Evolutionary conservation across 1,140 invertebrate genomes (phyloP), one percentile per base, ranked within the genome.

Genomic region (Microplitis demolitor): DNA sequence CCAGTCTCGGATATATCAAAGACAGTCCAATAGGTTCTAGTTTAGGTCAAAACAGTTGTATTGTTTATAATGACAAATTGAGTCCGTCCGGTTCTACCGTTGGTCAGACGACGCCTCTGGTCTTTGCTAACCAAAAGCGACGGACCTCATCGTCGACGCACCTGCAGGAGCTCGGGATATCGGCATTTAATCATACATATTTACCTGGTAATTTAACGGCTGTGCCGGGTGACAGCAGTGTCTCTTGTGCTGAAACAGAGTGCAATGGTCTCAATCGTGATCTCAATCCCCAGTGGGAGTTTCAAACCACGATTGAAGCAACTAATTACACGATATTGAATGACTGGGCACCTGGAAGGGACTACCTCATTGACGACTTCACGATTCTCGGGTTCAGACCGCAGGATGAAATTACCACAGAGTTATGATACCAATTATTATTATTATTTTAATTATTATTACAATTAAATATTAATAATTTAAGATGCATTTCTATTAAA

Each of bases 341-440:
- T 1, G 90, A 92, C 62, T 91, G 91, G 83, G 88, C 90, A 78
- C 89, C 91, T 5, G 90, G 80, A 83, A 88, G 85, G 77, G 91
- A 91, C 53, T 92, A 91, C 86, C 83, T 92, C 51, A 91, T 92
- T 77, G 92, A 93, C 75, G 92, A 93, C 80, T 91, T 93, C 75
- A 91, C 91, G 77, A 91, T 92, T 78, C 88, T 93, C 78, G 92
- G 92, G 16, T 92, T 92, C 79, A 88, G 92, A 75, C 92, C 92
- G 3, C 92, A 94, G 82, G 92, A 94, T 82, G 92, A 93, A 88
- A 92, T 94, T 74, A 93, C 92, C 63, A 94, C 92, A 69, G 92
- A 93, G 88, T 89, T 94, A 79, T 93, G 87, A 89, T 69, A 31
- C 24, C 24, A 13, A 37, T 35, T 54, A 16, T 54, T 16, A 13